Percentiles rank a stretch among this genome's conserved stretches.
Conservation (phyloP, 2,797 vertebrate genomes). For the Trichosurus vulpecula region DNA sequence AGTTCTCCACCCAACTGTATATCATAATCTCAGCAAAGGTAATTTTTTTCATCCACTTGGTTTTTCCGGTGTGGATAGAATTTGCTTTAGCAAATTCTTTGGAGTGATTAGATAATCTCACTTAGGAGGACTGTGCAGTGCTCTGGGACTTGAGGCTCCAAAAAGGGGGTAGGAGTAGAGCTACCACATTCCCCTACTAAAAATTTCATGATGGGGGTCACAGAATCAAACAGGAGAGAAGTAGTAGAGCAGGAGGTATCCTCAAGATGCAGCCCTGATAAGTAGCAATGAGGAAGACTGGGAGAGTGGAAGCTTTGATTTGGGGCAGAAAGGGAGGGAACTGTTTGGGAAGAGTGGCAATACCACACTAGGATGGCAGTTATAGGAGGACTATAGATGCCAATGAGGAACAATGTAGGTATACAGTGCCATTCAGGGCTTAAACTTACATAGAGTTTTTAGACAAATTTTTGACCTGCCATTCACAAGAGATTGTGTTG, state of each 20-base stretch:
- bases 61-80: background rate
- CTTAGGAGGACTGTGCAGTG: background rate
- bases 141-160: background rate
- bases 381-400: background rate
- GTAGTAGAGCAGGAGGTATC: background rate
- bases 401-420: background rate
- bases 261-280: background rate
- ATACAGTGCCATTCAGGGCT: background rate
- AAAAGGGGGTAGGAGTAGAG: background rate
- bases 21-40: background rate
- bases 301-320: background rate
- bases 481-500: background rate
- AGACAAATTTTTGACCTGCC: background rate
- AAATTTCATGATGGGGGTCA: background rate
- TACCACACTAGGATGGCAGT: background rate
- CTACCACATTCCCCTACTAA: background rate
- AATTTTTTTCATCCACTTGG: background rate
- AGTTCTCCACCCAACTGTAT: background rate
- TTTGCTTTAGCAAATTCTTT: background rate
- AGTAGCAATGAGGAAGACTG: background rate
- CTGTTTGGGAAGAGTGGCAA: background rate
- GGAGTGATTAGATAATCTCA: background rate
- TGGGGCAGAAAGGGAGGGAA: background rate
- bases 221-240: background rate
- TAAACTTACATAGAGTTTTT: background rate